phyloP scores from a whole-genome alignment of 92 coral and sea anemone species.

The Porites evermanni region DNA sequence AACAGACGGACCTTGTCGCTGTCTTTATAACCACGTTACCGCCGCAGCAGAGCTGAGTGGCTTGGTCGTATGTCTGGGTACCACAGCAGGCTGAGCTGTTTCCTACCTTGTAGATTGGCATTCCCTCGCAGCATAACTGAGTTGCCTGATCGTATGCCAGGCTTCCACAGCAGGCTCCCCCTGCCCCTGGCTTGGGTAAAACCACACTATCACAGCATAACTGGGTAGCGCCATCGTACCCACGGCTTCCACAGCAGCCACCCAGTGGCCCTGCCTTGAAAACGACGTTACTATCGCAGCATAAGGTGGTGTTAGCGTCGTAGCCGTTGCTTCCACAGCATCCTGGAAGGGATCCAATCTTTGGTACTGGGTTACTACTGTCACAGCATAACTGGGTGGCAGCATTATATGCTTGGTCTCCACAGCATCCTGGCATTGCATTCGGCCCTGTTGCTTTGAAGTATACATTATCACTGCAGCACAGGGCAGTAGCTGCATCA shows the following conservation, averaged over 20 bases:
- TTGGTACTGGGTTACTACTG: not conserved
- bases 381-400: constrained; percentile 12
- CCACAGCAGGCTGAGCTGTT: constrained; percentile 3
- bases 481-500: not conserved
- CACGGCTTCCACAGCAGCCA: constrained; percentile 5
- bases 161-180: not conserved
- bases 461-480: constrained; percentile 10
- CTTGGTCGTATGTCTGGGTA: constrained; percentile 1
- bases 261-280: not conserved
- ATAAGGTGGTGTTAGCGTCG: constrained; percentile 3
- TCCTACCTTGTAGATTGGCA: not conserved
- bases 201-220: constrained; percentile 7
- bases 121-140: constrained; percentile 18
- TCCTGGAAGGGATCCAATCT: not conserved
- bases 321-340: not conserved
- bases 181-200: not conserved
- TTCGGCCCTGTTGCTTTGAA: not conserved
- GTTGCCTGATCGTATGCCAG: not conserved
- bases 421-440: constrained; percentile 26
- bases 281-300: not conserved
- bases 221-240: not conserved
- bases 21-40: not conserved
- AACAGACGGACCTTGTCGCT: not conserved
- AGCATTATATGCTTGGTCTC: not conserved
- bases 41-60: constrained; percentile 14